phyloP scores from a whole-genome alignment of 2,797 vertebrate species.

The Hemitrygon akajei region DNA sequence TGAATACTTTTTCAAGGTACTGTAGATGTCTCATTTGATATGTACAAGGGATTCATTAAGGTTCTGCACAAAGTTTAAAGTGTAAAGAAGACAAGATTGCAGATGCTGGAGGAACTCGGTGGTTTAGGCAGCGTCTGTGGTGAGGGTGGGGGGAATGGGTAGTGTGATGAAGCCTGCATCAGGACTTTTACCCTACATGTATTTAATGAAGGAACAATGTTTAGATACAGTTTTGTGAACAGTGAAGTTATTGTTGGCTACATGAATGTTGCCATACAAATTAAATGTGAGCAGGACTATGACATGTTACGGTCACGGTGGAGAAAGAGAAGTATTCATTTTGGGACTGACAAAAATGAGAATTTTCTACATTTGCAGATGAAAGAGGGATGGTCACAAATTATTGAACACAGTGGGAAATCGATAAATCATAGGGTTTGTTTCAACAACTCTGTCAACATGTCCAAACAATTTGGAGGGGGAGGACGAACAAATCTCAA shows the following conservation, averaged over 20 bases:
- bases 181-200: neutral
- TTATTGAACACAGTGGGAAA: no score
- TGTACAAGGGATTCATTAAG: neutral
- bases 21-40: neutral
- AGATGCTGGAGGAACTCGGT: no score
- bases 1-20: no score
- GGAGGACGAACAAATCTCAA: neutral
- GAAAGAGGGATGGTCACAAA: no score
- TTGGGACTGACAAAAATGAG: no score
- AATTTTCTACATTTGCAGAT: no score
- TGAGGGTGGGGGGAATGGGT: no score
- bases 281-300: neutral
- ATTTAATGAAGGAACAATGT: neutral
- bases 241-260: neutral
- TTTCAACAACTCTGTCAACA: neutral
- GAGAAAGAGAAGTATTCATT: no score
- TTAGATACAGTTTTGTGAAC: neutral
- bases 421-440: no score
- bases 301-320: neutral
- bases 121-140: no score
- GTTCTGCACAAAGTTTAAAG: neutral
- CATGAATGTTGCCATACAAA: neutral
- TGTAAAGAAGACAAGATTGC: neutral
- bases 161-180: no score
- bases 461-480: neutral